phyloP scores from a whole-genome alignment of 2,797 vertebrate genomes.

The Artibeus jamaicensis region DNA sequence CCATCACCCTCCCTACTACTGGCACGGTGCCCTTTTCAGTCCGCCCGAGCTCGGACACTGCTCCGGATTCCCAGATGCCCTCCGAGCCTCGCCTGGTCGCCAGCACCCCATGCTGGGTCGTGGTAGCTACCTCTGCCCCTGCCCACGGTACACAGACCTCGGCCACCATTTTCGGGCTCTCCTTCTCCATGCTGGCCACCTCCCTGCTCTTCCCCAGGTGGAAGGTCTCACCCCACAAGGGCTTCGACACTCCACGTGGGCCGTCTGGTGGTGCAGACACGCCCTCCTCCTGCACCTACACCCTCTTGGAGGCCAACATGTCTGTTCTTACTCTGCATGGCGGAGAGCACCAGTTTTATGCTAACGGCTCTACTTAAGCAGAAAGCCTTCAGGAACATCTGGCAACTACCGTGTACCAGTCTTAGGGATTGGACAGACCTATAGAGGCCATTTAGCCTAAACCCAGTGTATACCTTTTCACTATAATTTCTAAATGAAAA shows the following conservation, averaged over 20 bases:
- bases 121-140: neutral
- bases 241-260: neutral
- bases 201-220: neutral
- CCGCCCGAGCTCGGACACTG: neutral
- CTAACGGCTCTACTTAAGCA: neutral
- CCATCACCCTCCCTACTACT: neutral
- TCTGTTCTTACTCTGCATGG: neutral
- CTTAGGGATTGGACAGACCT: neutral
- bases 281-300: neutral
- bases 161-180: neutral
- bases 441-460: neutral
- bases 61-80: neutral
- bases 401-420: neutral
- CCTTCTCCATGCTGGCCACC: neutral
- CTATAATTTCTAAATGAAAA: neutral
- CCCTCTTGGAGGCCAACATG: neutral
- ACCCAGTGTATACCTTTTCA: neutral
- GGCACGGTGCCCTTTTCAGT: neutral
- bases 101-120: neutral
- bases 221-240: neutral
- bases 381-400: neutral
- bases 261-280: rapidly evolving
- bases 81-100: neutral
- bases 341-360: neutral
- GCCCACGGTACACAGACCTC: neutral